Percentiles rank a stretch among this genome's conserved stretches.
Evolutionary conservation across 2,888 invertebrate genomes (phyloP).

Genomic region (Meta bourneti): DNA sequence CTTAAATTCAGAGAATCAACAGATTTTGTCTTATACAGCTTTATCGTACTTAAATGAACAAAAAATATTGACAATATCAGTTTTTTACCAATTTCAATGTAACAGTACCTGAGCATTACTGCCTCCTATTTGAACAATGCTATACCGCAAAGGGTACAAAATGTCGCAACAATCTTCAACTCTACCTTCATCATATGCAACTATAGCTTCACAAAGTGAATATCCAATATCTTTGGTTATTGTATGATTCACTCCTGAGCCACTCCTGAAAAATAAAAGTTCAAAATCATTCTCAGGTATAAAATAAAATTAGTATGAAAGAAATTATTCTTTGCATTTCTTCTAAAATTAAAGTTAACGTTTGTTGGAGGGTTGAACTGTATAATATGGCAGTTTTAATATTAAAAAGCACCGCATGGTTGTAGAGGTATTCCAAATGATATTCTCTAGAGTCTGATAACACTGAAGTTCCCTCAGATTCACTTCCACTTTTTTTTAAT

Average conservation of each 20-base stretch:
- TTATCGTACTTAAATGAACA: too few species aligned
- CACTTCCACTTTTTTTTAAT: too few species aligned
- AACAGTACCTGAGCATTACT: conserved; percentile 81
- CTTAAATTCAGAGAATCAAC: too few species aligned
- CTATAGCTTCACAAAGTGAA: conserved; percentile 80
- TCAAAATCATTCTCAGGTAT: neutral
- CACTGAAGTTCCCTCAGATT: too few species aligned
- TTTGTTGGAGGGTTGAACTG: too few species aligned
- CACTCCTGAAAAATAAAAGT: conserved; percentile 54
- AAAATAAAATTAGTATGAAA: neutral
- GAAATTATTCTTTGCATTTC: neutral
- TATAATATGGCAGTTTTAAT: too few species aligned
- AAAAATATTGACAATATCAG: too few species aligned
- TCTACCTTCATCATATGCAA: conserved; percentile 80
- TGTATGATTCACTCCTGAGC: conserved; percentile 66
- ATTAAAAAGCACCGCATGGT: too few species aligned
- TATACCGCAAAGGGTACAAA: conserved; percentile 80
- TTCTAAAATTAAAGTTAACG: neutral
- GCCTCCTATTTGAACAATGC: conserved; percentile 81
- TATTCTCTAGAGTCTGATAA: too few species aligned
- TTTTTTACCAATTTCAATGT: too few species aligned
- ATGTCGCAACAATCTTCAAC: conserved; percentile 80
- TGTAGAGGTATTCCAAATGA: too few species aligned
- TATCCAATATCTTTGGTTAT: conserved; percentile 71
- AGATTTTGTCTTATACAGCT: too few species aligned